phyloP scores from a whole-genome alignment of 2,888 invertebrate species.

The Tipula confusa region DNA sequence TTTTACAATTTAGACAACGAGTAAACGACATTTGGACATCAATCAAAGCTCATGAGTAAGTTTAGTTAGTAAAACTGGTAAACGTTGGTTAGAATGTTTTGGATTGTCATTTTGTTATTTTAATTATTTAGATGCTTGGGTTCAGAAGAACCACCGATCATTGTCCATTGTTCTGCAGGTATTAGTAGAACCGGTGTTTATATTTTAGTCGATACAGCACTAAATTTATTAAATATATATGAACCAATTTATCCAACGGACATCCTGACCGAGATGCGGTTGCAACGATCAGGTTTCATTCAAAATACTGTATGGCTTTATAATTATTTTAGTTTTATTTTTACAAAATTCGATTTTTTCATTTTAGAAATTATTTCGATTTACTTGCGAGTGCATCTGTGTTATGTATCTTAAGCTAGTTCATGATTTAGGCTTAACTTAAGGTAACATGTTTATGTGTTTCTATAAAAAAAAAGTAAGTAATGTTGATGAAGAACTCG shows the following conservation, averaged over 20 bases:
- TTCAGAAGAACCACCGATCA: constrained; percentile 65
- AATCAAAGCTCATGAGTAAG: constrained; percentile 50
- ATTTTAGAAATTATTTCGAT: constrained; percentile 95
- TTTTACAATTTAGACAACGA: constrained; percentile 82
- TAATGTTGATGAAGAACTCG: too few species aligned
- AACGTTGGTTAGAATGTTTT: not conserved
- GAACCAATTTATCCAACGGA: constrained; percentile 96
- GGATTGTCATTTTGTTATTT: too few species aligned
- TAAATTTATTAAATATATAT: constrained; percentile 84
- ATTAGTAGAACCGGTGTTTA: constrained; percentile 98
- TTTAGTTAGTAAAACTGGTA: constrained; percentile 42
- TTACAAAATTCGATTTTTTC: constrained; percentile 33
- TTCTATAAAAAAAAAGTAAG: too few species aligned
- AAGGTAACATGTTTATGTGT: too few species aligned
- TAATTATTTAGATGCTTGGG: constrained; percentile 49
- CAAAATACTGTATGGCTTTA: constrained; percentile 89
- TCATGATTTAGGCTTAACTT: too few species aligned
- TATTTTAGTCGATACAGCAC: constrained; percentile 95
- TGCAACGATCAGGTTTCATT: constrained; percentile 97
- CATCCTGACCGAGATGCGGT: constrained; percentile 89
- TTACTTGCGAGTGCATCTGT: constrained; percentile 97
- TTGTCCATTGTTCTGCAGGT: constrained; percentile 98
- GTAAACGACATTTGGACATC: constrained; percentile 53
- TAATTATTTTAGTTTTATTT: not conserved
- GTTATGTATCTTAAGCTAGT: too few species aligned